phyloP scores from a whole-genome alignment of 92 coral and sea anemone species.

The Galaxea fascicularis region DNA sequence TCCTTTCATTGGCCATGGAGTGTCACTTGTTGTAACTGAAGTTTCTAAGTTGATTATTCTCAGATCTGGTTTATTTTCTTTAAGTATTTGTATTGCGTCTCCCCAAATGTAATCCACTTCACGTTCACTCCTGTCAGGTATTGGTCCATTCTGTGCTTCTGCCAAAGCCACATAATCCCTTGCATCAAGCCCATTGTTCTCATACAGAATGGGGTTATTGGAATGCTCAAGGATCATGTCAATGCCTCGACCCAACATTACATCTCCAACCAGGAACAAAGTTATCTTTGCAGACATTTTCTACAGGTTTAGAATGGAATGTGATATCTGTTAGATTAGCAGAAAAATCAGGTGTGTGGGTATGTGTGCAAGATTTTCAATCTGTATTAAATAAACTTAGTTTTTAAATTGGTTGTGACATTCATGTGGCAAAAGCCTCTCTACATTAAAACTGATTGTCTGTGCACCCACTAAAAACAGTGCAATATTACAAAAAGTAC shows the following conservation, averaged over 20 bases:
- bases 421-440: too few species aligned
- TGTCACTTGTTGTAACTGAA: conserved; percentile 76
- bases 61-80: conserved; percentile 76
- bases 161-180: conserved; percentile 80
- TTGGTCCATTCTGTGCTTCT: conserved; percentile 74
- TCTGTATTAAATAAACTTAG: too few species aligned
- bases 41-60: conserved; percentile 87
- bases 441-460: too few species aligned
- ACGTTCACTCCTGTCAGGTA: conserved; percentile 76
- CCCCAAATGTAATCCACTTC: conserved; percentile 86
- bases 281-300: conserved; percentile 35
- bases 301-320: conserved; percentile 13
- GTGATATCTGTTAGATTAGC: background rate
- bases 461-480: too few species aligned
- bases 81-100: conserved; percentile 72
- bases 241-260: conserved; percentile 91
- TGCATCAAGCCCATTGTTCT: conserved; percentile 84
- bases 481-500: too few species aligned
- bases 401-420: too few species aligned
- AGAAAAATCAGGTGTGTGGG: too few species aligned
- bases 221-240: conserved; percentile 83
- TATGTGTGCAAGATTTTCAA: too few species aligned
- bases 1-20: conserved; percentile 91
- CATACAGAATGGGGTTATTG: conserved; percentile 78
- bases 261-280: conserved; percentile 87